Evolutionary conservation across 2,797 vertebrate species (phyloP).

Genomic region (Distichodus sexfasciatus): DNA sequence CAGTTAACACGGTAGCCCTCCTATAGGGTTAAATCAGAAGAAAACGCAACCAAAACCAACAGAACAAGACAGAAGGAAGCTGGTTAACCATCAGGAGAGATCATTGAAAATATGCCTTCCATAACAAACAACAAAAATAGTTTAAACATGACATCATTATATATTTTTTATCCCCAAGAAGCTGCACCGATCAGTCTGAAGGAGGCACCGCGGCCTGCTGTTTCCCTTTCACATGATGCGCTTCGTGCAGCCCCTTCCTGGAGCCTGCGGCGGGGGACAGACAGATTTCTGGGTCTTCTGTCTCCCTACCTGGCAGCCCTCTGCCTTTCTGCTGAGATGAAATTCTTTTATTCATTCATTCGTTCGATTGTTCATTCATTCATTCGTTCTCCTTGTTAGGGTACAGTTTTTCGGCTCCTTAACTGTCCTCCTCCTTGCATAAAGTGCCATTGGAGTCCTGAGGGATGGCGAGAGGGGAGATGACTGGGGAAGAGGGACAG

Average conservation of each 20-base stretch:
- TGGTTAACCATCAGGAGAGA: conserved; percentile 51
- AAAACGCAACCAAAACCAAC: conserved; percentile 38
- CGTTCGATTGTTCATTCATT: no score
- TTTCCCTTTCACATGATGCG: conserved; percentile 41
- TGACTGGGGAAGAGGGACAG: background rate
- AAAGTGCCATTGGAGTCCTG: conserved; percentile 72
- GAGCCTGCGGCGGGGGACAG: conserved; percentile 8
- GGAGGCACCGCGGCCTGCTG: conserved; percentile 46
- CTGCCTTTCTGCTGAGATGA: conserved; percentile 21
- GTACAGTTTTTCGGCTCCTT: conserved; percentile 34
- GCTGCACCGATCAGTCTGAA: conserved; percentile 41
- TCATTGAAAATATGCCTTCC: conserved; percentile 49
- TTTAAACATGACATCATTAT: conserved; percentile 6
- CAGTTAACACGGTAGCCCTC: conserved; percentile 38
- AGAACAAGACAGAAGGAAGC: conserved; percentile 52
- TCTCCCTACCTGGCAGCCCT: conserved; percentile 1
- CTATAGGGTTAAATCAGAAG: conserved; percentile 17
- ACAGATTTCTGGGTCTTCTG: conserved; percentile 5
- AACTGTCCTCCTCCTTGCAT: conserved; percentile 72
- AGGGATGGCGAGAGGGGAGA: conserved; percentile 48
- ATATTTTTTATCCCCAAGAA: conserved; percentile 42
- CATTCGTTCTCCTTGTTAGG: conserved; percentile 19
- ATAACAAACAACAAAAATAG: conserved; percentile 44
- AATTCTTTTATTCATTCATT: conserved; percentile 28
- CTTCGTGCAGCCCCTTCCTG: conserved; percentile 12